phyloP scores from a whole-genome alignment of 1,140 invertebrate genomes.

The Zaprionus davidi region DNA sequence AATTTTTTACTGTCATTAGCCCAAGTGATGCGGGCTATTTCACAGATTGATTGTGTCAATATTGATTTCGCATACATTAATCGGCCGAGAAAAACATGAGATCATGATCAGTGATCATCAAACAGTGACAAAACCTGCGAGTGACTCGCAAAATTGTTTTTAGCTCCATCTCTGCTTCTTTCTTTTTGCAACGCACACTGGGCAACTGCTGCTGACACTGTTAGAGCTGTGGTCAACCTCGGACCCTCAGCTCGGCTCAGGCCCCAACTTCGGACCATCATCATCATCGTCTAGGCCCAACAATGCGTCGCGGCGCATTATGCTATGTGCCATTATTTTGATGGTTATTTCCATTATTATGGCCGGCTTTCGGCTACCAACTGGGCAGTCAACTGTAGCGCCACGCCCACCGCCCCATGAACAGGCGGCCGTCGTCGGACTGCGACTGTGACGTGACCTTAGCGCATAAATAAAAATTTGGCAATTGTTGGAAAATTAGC shows the following conservation, averaged over 20 bases:
- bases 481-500: conserved; percentile 51
- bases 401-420: conserved; percentile 17
- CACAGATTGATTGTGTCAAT: conserved; percentile 4
- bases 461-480: conserved; percentile 75
- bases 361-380: conserved; percentile 31
- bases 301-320: conserved; percentile 48
- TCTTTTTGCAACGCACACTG: conserved; percentile 28
- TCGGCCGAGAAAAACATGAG: conserved; percentile 22
- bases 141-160: conserved; percentile 25
- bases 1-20: not conserved
- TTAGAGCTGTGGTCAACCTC: conserved; percentile 29
- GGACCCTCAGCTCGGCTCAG: not conserved
- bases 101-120: conserved; percentile 36
- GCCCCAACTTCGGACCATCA: conserved; percentile 16
- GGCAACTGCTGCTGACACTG: conserved; percentile 33
- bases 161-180: not conserved
- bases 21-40: conserved; percentile 13
- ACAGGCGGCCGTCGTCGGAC: not conserved
- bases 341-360: conserved; percentile 56
- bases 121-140: conserved; percentile 22
- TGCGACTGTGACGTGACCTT: conserved; percentile 66
- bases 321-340: conserved; percentile 68
- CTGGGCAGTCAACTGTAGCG: conserved; percentile 40
- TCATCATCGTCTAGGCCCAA: conserved; percentile 39
- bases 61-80: conserved; percentile 9